Percentiles rank a stretch among this genome's conserved stretches.
Conservation (phyloP, 1,140 invertebrate species). For the Hyles vespertilio region DNA sequence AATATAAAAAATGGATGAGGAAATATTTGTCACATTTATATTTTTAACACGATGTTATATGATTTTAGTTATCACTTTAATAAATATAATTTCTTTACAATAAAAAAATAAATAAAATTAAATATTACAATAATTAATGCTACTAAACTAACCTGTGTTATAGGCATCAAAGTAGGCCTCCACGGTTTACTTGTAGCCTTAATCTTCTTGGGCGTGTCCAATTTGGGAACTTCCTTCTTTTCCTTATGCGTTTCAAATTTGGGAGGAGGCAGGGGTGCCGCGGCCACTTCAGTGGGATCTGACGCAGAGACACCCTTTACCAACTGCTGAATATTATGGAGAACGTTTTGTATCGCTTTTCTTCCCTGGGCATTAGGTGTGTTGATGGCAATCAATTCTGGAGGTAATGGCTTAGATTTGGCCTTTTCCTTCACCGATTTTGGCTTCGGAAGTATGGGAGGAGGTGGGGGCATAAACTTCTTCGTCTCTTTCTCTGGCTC, state of each 20-base stretch:
- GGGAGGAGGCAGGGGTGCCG: slow-evolving; percentile 38
- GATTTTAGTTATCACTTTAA: too few species aligned
- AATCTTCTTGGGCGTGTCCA: slow-evolving; percentile 68
- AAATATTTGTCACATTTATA: too few species aligned
- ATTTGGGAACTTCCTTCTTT: slow-evolving; percentile 37
- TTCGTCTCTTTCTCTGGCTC: slow-evolving; percentile 46
- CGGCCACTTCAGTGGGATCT: slow-evolving; percentile 56
- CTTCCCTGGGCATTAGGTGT: slow-evolving; percentile 61
- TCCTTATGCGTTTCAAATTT: slow-evolving; percentile 41
- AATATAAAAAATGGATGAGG: not conserved
- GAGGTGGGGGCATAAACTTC: slow-evolving; percentile 57
- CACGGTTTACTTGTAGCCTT: slow-evolving; percentile 77
- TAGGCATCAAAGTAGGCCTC: slow-evolving; percentile 82
- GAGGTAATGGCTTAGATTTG: slow-evolving; percentile 56
- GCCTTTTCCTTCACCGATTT: slow-evolving; percentile 44
- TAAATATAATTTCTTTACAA: too few species aligned
- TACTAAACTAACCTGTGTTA: slow-evolving; percentile 68
- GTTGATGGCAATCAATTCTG: slow-evolving; percentile 71
- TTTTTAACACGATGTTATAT: too few species aligned
- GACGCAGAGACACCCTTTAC: slow-evolving; percentile 65
- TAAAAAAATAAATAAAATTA: too few species aligned
- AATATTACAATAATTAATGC: not conserved
- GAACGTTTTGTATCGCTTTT: slow-evolving; percentile 69
- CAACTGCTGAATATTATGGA: slow-evolving; percentile 71
- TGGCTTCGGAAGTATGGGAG: slow-evolving; percentile 32